phyloP scores from a whole-genome alignment of 2,113 vertebrate species.

The Cathartes aura region DNA sequence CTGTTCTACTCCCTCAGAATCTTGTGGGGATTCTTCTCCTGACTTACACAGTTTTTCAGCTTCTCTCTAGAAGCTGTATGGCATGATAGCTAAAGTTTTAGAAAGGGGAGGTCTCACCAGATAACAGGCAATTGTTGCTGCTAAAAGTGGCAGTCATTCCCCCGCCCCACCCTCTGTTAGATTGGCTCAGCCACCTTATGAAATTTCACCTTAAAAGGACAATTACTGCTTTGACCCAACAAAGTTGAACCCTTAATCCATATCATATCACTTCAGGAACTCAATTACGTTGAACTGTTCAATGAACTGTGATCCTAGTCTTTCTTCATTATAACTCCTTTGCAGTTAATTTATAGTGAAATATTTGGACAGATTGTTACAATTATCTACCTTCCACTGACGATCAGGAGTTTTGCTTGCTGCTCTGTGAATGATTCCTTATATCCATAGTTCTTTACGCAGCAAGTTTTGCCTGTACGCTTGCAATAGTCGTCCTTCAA shows the following conservation, averaged over 20 bases:
- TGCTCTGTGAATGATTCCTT: background rate
- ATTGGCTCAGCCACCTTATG: background rate
- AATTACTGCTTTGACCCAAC: constrained; percentile 11
- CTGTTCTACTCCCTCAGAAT: background rate
- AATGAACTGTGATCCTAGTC: background rate
- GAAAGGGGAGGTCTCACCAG: background rate
- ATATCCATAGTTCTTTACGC: background rate
- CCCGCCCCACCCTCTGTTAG: background rate
- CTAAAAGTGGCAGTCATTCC: background rate
- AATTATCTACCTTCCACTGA: background rate
- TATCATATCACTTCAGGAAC: background rate
- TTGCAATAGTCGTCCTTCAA: background rate
- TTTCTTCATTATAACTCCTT: background rate
- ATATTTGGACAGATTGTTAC: constrained; percentile 45
- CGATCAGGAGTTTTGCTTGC: background rate
- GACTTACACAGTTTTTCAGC: background rate
- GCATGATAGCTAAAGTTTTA: background rate
- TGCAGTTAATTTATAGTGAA: constrained; percentile 13
- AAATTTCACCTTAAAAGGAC: constrained; percentile 12
- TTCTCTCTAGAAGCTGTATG: background rate
- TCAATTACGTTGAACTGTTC: background rate
- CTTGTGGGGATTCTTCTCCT: background rate
- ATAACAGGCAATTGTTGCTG: background rate
- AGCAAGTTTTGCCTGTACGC: background rate
- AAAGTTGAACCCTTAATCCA: background rate